phyloP scores from a whole-genome alignment of 2,113 vertebrate species.

The Alces alces region DNA sequence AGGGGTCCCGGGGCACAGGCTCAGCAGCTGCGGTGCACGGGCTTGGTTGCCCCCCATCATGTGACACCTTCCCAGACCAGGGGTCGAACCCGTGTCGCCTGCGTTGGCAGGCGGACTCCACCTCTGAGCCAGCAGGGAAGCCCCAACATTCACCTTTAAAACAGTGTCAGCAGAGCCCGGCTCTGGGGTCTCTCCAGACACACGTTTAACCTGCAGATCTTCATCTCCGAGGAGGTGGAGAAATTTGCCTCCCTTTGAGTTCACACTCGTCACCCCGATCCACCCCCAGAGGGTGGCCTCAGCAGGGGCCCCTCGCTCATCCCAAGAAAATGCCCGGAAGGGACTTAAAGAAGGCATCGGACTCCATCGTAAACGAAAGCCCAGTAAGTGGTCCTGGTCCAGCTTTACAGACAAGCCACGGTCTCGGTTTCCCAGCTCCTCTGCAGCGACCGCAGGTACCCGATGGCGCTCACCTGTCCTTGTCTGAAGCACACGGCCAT shows the following conservation, averaged over 20 bases:
- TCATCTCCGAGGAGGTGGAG: conserved; percentile 58
- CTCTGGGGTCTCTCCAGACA: not conserved
- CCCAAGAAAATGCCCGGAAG: conserved; percentile 10
- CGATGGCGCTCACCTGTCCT: not conserved
- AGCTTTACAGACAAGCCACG: conserved; percentile 26
- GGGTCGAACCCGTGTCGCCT: fast-evolving
- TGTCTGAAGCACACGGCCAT: not conserved
- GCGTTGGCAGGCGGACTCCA: not conserved
- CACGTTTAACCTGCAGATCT: conserved; percentile 54
- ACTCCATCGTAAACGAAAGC: conserved; percentile 30
- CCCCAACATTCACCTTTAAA: not conserved
- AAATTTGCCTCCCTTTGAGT: conserved; percentile 69
- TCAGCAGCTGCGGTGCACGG: fast-evolving
- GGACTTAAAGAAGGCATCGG: conserved; percentile 33
- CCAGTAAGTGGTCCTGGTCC: conserved; percentile 9
- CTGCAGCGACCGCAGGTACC: not conserved
- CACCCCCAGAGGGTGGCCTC: conserved; percentile 74
- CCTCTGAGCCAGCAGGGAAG: not conserved
- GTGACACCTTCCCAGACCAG: not conserved
- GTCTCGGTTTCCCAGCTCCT: conserved; percentile 35
- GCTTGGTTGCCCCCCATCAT: not conserved
- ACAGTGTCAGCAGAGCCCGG: not conserved
- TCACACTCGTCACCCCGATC: conserved; percentile 69
- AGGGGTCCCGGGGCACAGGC: fast-evolving
- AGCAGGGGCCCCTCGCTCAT: not conserved